A percentile compares a stretch with the other conserved stretches of the same genome.
Evolutionary conservation across 2,888 invertebrate genomes (phyloP).

Genomic region (Sclerodermus sp.): DNA sequence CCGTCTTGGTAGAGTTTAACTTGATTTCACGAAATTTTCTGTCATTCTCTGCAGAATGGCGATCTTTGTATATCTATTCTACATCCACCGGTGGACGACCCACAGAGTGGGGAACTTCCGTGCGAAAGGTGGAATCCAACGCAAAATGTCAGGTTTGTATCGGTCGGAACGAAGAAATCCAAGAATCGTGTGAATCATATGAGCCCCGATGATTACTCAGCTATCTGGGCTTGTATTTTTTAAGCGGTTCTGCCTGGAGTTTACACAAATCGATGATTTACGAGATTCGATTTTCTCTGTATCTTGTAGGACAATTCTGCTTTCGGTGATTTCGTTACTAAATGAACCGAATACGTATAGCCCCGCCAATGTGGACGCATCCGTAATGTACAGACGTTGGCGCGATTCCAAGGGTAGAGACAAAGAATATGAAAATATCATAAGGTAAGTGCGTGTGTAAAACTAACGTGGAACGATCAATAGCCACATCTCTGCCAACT

Average conservation of each 20-base stretch:
- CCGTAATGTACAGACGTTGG: conserved; percentile 99
- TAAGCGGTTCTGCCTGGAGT: too few species aligned
- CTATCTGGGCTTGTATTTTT: too few species aligned
- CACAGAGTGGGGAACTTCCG: conserved; percentile 97
- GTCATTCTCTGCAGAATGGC: conserved; percentile 75
- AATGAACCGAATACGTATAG: conserved; percentile 99
- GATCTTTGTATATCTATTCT: conserved; percentile 99
- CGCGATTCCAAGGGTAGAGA: conserved; percentile 96
- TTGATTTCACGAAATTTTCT: too few species aligned
- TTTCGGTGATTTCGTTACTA: conserved; percentile 96
- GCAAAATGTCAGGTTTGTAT: conserved; percentile 82
- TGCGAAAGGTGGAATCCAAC: conserved; percentile 99
- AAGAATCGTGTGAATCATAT: too few species aligned
- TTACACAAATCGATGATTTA: too few species aligned
- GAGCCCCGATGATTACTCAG: too few species aligned
- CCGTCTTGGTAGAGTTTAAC: too few species aligned
- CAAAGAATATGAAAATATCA: conserved; percentile 99
- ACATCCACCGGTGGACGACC: conserved; percentile 98
- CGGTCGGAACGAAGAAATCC: too few species aligned
- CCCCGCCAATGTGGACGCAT: conserved; percentile 99
- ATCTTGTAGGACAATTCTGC: conserved; percentile 78
- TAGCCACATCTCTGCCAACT: not conserved
- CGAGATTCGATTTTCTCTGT: conserved; percentile 7
- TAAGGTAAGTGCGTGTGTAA: conserved; percentile 67
- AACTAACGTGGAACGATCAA: conserved; percentile 12